Base-by-base conservation (phyloP, 2,797 vertebrate species). In the Ceryle rudis region DNA sequence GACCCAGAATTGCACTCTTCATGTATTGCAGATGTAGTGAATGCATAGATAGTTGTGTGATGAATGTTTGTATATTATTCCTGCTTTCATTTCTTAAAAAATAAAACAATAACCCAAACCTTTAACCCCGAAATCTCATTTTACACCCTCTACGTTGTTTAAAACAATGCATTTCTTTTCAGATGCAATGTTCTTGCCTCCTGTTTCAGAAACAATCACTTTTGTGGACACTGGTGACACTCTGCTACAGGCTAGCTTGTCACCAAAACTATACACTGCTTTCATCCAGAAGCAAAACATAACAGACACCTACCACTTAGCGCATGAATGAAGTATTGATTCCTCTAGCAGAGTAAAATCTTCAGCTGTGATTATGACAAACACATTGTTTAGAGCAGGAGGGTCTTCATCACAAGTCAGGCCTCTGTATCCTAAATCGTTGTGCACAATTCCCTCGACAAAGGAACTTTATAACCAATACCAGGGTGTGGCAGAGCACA, bases 81-180 rank as follows among this genome's bases (percentile, higher is more conserved):
- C 58, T 47, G 35, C 8, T 46, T 93, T 85, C 71, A 47, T 87
- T 81, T 85, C 64, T 90, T 73, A 28, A 57, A 67, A 90, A 75
- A 14, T 29, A 75, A 66, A 72, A 28, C 21, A 35, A 39, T 29
- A 29, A 46, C 20, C 17, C 28, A 85, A 93, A 33, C 5, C 52
- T 89, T 71, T 95, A 90, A 67, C 23, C 49, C 14, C 18, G 14
- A 93, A 94, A 81, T 78, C 70, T 86, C 33, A 72, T 81, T 93
- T 91, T 79, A 70, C 4, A 11, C 44, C 52, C 54, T 65, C 61
- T 39, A 11, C 44, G 18, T 37, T 77, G 47, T 73, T 92, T 72
- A 60, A 92, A 86, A 84, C 25, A 64, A 3, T 39, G 12, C 12
- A 41, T 73, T 77, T 93, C 55, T 81, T 86, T 91, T 81, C 66